phyloP scores from a whole-genome alignment of 2,888 invertebrate genomes.

The Trichopria drosophilae region DNA sequence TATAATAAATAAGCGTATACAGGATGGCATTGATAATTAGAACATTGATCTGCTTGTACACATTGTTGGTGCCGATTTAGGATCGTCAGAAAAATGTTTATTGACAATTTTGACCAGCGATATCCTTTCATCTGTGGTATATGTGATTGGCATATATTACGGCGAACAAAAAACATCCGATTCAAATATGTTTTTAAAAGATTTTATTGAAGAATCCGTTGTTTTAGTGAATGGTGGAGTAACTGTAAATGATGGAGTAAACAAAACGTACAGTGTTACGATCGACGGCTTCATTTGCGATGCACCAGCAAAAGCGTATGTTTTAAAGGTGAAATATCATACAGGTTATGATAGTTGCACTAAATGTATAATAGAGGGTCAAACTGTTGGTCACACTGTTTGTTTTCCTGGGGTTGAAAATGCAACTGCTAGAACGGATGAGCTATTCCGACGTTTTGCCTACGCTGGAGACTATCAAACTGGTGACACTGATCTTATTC shows the following conservation, averaged over 20 bases:
- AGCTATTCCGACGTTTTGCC: not conserved
- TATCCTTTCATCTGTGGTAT: not conserved
- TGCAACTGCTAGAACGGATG: not conserved
- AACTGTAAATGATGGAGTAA: not conserved
- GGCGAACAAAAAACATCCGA: not conserved
- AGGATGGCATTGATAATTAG: not conserved
- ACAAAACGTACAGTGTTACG: not conserved
- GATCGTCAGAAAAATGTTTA: not conserved
- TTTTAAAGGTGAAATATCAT: constrained; percentile 2
- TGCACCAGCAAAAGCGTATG: constrained; percentile 1
- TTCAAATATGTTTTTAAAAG: not conserved
- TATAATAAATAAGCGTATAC: constrained; percentile 1
- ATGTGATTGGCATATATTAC: not conserved
- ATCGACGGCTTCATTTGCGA: not conserved
- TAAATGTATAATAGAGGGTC: constrained; percentile 1
- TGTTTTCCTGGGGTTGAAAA: not conserved
- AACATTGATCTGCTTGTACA: not conserved
- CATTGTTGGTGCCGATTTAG: not conserved
- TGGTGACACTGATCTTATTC: not conserved
- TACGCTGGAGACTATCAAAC: not conserved
- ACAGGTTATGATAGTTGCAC: constrained; percentile 2
- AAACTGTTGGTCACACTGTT: too few relatives aligned
- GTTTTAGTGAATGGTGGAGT: not conserved
- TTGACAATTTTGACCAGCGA: not conserved
- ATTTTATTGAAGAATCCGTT: not conserved